Evolutionary conservation across 2,888 invertebrate genomes (phyloP), one percentile per base, ranked within the genome.

Genomic region (Drosophila macrothrix): DNA sequence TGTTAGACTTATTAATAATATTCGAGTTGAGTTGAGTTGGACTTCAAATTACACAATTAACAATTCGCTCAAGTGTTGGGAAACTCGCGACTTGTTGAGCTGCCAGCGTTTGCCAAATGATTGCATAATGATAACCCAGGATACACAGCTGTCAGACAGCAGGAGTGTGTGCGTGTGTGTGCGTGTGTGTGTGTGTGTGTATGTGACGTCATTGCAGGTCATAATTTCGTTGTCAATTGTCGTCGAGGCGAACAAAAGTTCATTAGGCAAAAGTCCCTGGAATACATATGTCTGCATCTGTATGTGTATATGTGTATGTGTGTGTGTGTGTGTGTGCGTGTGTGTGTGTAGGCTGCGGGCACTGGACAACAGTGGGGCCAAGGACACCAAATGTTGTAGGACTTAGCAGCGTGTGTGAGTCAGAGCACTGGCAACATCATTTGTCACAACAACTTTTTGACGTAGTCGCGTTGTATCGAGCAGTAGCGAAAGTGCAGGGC

Each of bases 391-490:
- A 16, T 63, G 59, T n/a, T 56, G 67, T 70, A 71, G 67, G 46
- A 25, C 25, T 4, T 25, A 9, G 0, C 46, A 25, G 25, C 16
- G 46, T 46, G 46, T 22, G 46, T 46, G 33, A 33, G 22, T 16
- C 33, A 59, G 62, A 25, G 56, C 35, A 41, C 28, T 55, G 35
- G 77, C 89, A 80, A 82, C 84, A 89, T 89, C 87, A 84, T 89
- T 85, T 85, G 89, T 85, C 84, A 85, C 84, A 88, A 89, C 80
- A 86, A 85, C 89, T 85, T 87, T 84, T 84, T 82, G 84, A 85
- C 89, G 71, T 81, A 60, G 81, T 81, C 78, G 83, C 78, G 81
- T 55, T 80, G 56, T n/a, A 78, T 78, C 22, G 41, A 50, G 50
- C 50, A 25, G 81, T 82, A 88, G 84, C 84, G 82, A 84, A 84